Evolutionary conservation across 2,113 vertebrate species (phyloP), one percentile per base, ranked within the genome.

Genomic region (Tetraodon nigroviridis): DNA sequence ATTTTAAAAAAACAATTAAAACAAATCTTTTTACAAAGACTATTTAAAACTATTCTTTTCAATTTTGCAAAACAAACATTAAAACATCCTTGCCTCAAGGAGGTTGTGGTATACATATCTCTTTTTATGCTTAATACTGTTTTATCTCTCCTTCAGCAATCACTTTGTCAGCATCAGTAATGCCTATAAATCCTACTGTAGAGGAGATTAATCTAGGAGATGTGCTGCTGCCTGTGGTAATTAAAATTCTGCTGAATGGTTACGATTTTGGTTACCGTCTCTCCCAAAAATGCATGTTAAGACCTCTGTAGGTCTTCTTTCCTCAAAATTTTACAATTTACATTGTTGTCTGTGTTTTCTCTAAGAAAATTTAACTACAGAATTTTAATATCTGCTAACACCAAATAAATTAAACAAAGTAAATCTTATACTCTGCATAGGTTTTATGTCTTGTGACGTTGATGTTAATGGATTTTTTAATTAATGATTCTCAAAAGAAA

Each of bases 171-270:
- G 82, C 80, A 84, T 83, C 78, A 70, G 74, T 82, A 80, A 82
- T 81, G 85, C 71, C 71, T 80, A 81, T 84, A 83, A 85, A 86
- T 86, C 82, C 82, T 69, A 79, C 81, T n/a, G 67, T 79, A 76
- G 82, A 81, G 80, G 76, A 85, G 85, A 88, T 88, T 83, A 87
- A 79, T 78, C 58, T 67, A 64, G 11, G 72, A 81, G 85, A 80
- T 84, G 73, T 72, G 76, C 75, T 70, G 77, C 82, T 64, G 81
- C 75, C 80, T 79, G 77, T 82, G 79, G 76, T 87, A 86, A 88
- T 88, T 88, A 87, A 88, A 84, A 86, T 85, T 81, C 79, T 78
- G 81, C 87, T 70, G 80, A 79, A 82, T 79, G 73, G 79, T 69
- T 79, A 58, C 74, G 41, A 78, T 57, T 81, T 66, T 57, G 66